phyloP scores from a whole-genome alignment of 2,888 invertebrate species.

The Folsomia candida region DNA sequence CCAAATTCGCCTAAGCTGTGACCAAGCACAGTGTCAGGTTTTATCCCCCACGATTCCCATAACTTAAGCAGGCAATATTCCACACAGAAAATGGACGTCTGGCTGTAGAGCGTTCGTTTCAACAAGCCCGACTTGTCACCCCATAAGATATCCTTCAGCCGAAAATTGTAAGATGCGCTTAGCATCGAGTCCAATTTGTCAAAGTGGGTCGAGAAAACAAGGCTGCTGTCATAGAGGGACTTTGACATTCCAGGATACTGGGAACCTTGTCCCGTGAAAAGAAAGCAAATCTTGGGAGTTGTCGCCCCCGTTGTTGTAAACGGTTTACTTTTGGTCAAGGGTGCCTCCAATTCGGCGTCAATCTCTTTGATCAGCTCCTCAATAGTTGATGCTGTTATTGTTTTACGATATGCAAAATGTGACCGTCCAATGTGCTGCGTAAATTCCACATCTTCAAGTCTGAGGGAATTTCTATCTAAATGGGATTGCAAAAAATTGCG shows the following conservation, averaged over 20 bases:
- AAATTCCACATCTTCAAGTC: neutral
- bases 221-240: neutral
- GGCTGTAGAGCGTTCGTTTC: slow-evolving; percentile 12
- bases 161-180: neutral
- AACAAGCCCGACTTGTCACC: neutral
- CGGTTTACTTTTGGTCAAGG: neutral
- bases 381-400: neutral
- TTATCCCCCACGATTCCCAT: slow-evolving; percentile 34
- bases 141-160: neutral
- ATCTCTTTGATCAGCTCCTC: neutral
- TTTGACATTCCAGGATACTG: slow-evolving; percentile 5
- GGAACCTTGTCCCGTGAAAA: slow-evolving; percentile 11
- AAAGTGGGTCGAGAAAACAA: slow-evolving; percentile 1
- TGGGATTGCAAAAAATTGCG: neutral
- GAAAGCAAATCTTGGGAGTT: slow-evolving; percentile 5
- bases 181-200: neutral
- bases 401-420: neutral
- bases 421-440: neutral
- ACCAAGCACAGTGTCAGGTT: slow-evolving; percentile 30
- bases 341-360: neutral
- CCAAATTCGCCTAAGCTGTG: slow-evolving; percentile 39
- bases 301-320: neutral
- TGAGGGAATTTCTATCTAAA: neutral
- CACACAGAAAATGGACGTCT: slow-evolving; percentile 16
- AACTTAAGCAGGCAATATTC: slow-evolving; percentile 23